phyloP scores from a whole-genome alignment of 2,797 vertebrate species.

The Sebastes trivittatus region DNA sequence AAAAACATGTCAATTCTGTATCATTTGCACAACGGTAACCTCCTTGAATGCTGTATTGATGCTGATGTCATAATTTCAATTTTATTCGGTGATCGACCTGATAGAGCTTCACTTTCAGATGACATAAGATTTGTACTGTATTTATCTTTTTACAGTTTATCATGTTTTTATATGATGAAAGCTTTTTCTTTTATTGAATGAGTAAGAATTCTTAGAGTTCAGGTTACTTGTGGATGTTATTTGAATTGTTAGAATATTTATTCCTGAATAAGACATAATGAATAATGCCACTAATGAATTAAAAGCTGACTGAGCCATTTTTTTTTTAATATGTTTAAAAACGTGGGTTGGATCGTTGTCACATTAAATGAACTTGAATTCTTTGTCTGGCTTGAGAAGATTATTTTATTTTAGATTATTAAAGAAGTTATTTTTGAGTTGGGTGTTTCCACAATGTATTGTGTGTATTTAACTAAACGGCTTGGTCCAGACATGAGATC shows the following conservation, averaged over 20 bases:
- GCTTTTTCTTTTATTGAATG: neutral
- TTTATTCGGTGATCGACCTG: slow-evolving; percentile 13
- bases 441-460: neutral
- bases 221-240: slow-evolving; percentile 27
- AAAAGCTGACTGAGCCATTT: slow-evolving; percentile 45
- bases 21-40: slow-evolving; percentile 48
- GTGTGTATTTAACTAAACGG: neutral
- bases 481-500: neutral
- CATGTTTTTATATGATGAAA: slow-evolving; percentile 20
- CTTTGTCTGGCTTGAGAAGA: neutral
- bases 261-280: slow-evolving; percentile 21
- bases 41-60: slow-evolving; percentile 48
- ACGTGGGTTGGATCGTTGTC: slow-evolving; percentile 18
- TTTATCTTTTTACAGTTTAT: slow-evolving; percentile 55
- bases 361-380: slow-evolving; percentile 45
- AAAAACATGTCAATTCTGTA: slow-evolving; percentile 8
- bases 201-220: slow-evolving; percentile 3
- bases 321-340: neutral
- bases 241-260: slow-evolving; percentile 50
- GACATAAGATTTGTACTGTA: slow-evolving; percentile 54
- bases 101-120: slow-evolving; percentile 18
- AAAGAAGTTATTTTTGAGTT: neutral
- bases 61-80: slow-evolving; percentile 18
- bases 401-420: too few species aligned
- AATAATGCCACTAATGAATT: slow-evolving; percentile 54